A percentile compares a stretch with the other conserved stretches of the same genome.
These are phyloP conservation scores for Hydrozoanthus tunicans DNA, from an alignment of 64 coral and sea anemone genomes.

Conservation along the genomic window DNA sequence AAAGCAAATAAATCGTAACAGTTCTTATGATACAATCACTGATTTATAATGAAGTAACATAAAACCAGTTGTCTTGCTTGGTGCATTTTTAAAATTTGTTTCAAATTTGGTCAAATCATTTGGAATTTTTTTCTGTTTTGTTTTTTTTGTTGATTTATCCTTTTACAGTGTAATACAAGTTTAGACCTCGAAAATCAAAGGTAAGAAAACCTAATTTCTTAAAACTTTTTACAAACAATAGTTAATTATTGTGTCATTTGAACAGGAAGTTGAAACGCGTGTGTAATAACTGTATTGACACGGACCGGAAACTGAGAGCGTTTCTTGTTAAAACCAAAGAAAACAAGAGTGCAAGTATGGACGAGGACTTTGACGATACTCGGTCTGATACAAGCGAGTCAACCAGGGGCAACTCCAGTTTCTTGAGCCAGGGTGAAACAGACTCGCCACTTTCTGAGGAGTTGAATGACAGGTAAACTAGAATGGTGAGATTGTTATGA, in stretches of 20 bases:
- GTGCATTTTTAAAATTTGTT: no score
- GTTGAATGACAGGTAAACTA: not conserved
- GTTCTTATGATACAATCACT: no score
- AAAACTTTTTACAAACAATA: not conserved
- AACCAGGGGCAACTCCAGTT: slow-evolving; percentile 16
- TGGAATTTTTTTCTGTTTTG: no score
- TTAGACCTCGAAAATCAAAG: not conserved
- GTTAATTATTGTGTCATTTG: not conserved
- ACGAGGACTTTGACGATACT: slow-evolving; percentile 53
- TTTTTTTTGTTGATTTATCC: no score
- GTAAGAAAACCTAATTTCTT: no score
- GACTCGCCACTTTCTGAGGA: not conserved
- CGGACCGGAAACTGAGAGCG: slow-evolving; percentile 39
- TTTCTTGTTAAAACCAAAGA: slow-evolving; percentile 51
- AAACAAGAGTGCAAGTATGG: not conserved
- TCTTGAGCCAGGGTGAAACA: slow-evolving; percentile 24
- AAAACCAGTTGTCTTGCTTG: no score
- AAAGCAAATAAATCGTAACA: no score
- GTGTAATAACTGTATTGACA: slow-evolving; percentile 36
- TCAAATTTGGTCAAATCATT: no score
- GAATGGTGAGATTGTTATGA: not conserved
- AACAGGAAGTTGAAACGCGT: slow-evolving; percentile 36
- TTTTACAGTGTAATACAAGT: not conserved
- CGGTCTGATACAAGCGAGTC: slow-evolving; percentile 46
- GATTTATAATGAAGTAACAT: no score